Percentiles rank a stretch among this genome's conserved stretches.
Conservation (phyloP, 2,113 vertebrate species). For the Dasyornis broadbenti region DNA sequence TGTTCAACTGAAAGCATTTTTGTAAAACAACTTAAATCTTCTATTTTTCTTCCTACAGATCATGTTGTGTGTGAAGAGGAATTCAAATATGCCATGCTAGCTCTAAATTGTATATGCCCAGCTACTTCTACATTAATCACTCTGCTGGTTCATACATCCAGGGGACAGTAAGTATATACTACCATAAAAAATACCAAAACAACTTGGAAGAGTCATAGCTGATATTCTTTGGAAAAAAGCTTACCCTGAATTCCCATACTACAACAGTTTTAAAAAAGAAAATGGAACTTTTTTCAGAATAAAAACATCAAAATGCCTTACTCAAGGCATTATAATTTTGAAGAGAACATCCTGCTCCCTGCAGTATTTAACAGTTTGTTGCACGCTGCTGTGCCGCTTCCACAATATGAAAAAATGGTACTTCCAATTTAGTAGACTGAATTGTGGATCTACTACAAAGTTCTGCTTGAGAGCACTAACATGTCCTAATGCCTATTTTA, state of each 20-base stretch:
- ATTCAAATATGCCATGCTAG: constrained; percentile 96
- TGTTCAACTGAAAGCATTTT: background rate
- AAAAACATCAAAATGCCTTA: background rate
- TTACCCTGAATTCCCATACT: background rate
- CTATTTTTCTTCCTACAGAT: constrained; percentile 73
- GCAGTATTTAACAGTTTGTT: background rate
- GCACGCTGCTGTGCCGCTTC: background rate
- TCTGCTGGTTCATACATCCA: constrained; percentile 92
- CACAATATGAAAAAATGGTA: background rate
- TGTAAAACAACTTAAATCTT: background rate
- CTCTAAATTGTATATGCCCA: constrained; percentile 93
- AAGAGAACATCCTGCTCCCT: fast-evolving
- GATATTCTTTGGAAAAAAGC: background rate
- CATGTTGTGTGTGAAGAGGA: constrained; percentile 99
- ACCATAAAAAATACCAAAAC: background rate
- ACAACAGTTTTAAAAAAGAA: background rate
- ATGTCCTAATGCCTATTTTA: background rate
- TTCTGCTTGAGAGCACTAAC: background rate
- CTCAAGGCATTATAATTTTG: background rate
- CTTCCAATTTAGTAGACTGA: background rate
- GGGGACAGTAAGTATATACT: constrained; percentile 88
- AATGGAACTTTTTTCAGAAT: background rate
- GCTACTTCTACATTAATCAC: constrained; percentile 96
- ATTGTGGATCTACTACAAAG: background rate
- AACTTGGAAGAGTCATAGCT: background rate